phyloP scores from a whole-genome alignment of 1,140 invertebrate genomes.

The Magallana ariakensis region DNA sequence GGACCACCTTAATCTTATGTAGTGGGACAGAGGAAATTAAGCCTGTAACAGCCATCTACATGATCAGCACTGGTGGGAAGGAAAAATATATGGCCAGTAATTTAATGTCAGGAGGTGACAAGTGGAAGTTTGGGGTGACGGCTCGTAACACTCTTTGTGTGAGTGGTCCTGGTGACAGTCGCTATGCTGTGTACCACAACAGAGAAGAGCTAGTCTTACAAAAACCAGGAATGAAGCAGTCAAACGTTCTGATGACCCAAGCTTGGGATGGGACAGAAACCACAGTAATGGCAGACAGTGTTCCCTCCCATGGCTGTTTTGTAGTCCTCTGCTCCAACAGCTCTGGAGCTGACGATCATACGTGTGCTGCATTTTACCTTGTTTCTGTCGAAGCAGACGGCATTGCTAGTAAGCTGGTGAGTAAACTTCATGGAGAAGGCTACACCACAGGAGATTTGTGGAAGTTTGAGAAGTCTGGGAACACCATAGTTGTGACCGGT shows the following conservation, averaged over 20 bases:
- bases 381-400: conserved; percentile 46
- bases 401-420: conserved; percentile 35
- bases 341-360: conserved; percentile 62
- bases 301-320: conserved; percentile 49
- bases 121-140: conserved; percentile 59
- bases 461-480: conserved; percentile 57
- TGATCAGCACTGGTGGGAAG: conserved; percentile 62
- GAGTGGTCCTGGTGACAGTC: conserved; percentile 45
- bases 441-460: conserved; percentile 60
- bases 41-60: conserved; percentile 52
- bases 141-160: conserved; percentile 51
- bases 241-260: conserved; percentile 55
- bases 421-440: conserved; percentile 46
- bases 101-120: conserved; percentile 64
- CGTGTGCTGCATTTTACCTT: conserved; percentile 61
- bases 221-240: background rate
- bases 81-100: conserved; percentile 55
- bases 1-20: conserved; percentile 61
- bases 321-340: conserved; percentile 69
- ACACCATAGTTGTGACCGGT: conserved; percentile 53
- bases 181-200: conserved; percentile 65
- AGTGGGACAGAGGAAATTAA: conserved; percentile 45
- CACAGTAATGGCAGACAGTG: conserved; percentile 44
- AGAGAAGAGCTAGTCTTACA: conserved; percentile 49
- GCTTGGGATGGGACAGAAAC: conserved; percentile 48